A percentile compares a stretch with the other conserved stretches of the same genome.
phyloP scores from a whole-genome alignment of 2,888 invertebrate species.

The Drosophila stalkeri region DNA sequence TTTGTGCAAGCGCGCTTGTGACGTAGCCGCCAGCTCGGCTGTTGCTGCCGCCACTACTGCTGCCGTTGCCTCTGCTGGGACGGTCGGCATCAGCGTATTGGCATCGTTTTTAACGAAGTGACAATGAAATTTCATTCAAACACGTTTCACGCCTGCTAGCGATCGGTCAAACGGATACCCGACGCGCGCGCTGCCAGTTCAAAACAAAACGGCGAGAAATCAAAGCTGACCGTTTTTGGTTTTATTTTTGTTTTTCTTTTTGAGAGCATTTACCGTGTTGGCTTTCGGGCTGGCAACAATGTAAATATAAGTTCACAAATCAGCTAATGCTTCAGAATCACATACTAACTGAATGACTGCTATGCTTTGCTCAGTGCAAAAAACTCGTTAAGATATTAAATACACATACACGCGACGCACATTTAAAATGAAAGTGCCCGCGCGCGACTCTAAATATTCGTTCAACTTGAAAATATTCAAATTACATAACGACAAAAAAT shows the following conservation, averaged over 20 bases:
- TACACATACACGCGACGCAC: slow-evolving; percentile 16
- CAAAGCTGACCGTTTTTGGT: slow-evolving; percentile 30
- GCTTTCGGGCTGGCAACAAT: slow-evolving; percentile 20
- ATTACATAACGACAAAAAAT: slow-evolving; percentile 80
- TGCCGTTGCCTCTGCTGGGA: slow-evolving; percentile 11
- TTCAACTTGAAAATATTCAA: slow-evolving; percentile 83
- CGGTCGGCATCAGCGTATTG: slow-evolving; percentile 37
- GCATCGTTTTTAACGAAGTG: slow-evolving; percentile 64
- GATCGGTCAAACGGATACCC: slow-evolving; percentile 69
- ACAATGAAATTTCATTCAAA: slow-evolving; percentile 80
- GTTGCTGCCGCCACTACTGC: slow-evolving; percentile 28
- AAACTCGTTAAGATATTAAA: slow-evolving; percentile 26
- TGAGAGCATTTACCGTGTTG: slow-evolving; percentile 34
- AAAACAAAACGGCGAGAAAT: slow-evolving; percentile 41
- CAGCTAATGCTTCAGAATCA: slow-evolving; percentile 11
- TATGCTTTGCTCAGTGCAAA: slow-evolving; percentile 25
- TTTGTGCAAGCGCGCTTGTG: slow-evolving; percentile 64
- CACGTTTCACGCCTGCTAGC: slow-evolving; percentile 73
- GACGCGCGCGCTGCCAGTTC: slow-evolving; percentile 32
- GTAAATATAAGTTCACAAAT: slow-evolving; percentile 35
- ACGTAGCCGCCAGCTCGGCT: slow-evolving; percentile 60
- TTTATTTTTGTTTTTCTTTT: not conserved
- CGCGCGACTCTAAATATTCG: slow-evolving; percentile 79
- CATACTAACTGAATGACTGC: slow-evolving; percentile 29
- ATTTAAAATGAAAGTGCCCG: slow-evolving; percentile 79